phyloP scores from a whole-genome alignment of 2,888 invertebrate species.

The Tenthredo amoena region DNA sequence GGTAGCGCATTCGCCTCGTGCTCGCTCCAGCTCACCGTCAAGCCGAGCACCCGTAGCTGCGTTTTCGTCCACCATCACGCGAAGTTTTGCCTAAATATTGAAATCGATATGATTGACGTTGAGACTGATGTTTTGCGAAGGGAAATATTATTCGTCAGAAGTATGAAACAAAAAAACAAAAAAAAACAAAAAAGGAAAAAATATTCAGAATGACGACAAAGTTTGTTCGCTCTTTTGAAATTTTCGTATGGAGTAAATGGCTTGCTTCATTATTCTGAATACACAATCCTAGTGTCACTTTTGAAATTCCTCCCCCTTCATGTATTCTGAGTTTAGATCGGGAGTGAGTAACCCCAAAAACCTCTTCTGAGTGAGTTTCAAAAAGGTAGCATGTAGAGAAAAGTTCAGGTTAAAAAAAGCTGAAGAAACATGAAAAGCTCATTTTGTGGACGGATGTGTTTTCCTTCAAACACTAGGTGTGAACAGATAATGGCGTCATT shows the following conservation, averaged over 20 bases:
- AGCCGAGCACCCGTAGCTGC: conserved; percentile 79
- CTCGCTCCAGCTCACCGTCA: conserved; percentile 83
- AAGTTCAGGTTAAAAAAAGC: too few relatives aligned
- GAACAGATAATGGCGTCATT: not conserved
- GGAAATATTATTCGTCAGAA: not conserved
- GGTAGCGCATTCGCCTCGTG: conserved; percentile 82
- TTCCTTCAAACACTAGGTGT: not conserved
- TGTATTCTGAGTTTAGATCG: too few relatives aligned
- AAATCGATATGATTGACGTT: not conserved
- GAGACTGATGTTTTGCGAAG: not conserved
- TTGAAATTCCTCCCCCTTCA: too few relatives aligned
- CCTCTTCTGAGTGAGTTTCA: too few relatives aligned
- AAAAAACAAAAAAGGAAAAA: not conserved
- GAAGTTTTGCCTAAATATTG: conserved; percentile 84
- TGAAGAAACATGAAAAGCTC: too few relatives aligned
- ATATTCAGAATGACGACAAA: not conserved
- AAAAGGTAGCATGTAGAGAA: too few relatives aligned
- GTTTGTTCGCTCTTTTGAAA: not conserved
- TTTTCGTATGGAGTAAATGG: too few relatives aligned
- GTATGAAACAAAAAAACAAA: too few relatives aligned
- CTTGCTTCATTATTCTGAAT: too few relatives aligned
- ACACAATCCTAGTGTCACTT: too few relatives aligned
- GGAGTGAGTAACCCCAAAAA: too few relatives aligned
- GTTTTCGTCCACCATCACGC: conserved; percentile 95
- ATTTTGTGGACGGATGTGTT: too few relatives aligned